Base-by-base conservation (phyloP, 2,888 invertebrate genomes). In the Microdon myrmicae region DNA sequence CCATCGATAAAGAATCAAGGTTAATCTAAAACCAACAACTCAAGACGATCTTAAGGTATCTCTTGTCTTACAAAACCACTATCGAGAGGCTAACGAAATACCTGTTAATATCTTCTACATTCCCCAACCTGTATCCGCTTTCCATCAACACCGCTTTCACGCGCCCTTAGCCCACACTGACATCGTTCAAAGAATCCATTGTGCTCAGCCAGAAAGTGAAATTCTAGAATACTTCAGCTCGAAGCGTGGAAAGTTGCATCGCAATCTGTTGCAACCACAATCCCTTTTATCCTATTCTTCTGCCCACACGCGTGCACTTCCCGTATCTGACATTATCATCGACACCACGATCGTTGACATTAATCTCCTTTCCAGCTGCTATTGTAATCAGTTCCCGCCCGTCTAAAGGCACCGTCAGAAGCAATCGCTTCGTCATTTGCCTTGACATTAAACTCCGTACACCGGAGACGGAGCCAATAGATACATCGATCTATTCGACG, bases 391-490 rank as follows among this genome's bases (percentile, higher is more conserved):
- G 51, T 56, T 61, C 56, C 56, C 45, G 44, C 25, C 45, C 58
- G 51, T 47, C 43, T 51, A 64, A 58, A 58, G 64, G 64, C 53
- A 53, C 64, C 58, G 16, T 51, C 47, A 53, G 47, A 51, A 39
- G 31, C 45, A 47, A 32, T 45, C 56, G 51, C 56, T 51, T 45
- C 39, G 45, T 41, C 35, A 41, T 37, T 51, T 25, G 64, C 64
- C 64, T 64, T 64, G 58, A 64, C 64, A 64, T 64, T 64, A 51
- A 64, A 58, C 64, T 53, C 51, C 22, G 32, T 38, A 47, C 38
- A 16, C 14, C 10, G 16, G 26, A 34, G 39, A 41, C 49, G 12
- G 19, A 31, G 32, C 39, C n/a, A 4, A 9, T 8, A 39, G 26
- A 25, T n/a, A 26, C 38, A 29, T 25, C 12, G 22, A 19, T 19